A percentile compares a stretch with the other conserved stretches of the same genome.
phyloP scores from a whole-genome alignment of 2,113 vertebrate genomes.

The Entomyzon cyanotis region DNA sequence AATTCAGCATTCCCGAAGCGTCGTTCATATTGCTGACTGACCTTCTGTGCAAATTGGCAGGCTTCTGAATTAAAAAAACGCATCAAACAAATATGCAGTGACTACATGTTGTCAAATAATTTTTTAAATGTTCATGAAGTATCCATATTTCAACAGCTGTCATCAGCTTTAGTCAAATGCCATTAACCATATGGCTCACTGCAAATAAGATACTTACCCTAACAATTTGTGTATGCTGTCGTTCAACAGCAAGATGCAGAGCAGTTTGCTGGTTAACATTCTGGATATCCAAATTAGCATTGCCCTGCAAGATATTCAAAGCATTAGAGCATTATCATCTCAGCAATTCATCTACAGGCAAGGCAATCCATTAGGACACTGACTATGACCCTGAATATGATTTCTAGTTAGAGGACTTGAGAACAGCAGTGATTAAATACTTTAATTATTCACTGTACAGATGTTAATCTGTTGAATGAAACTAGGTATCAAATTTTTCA shows the following conservation, averaged over 20 bases:
- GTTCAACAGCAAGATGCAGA: conserved; percentile 94
- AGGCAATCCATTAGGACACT: background rate
- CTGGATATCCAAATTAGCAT: conserved; percentile 96
- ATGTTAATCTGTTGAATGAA: background rate
- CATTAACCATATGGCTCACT: background rate
- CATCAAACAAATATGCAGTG: background rate
- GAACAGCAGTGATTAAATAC: background rate
- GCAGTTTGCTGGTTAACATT: conserved; percentile 98
- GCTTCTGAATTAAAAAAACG: background rate
- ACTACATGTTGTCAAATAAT: background rate
- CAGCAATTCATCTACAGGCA: background rate
- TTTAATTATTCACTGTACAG: background rate
- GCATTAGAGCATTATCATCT: background rate
- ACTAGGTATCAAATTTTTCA: background rate
- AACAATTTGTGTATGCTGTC: conserved; percentile 98
- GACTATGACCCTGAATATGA: background rate
- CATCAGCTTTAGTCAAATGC: background rate
- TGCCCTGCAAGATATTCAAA: conserved; percentile 81
- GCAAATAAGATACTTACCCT: conserved; percentile 79
- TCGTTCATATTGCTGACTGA: background rate
- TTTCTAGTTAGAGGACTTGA: background rate
- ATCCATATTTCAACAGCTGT: background rate
- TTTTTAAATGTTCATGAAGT: background rate
- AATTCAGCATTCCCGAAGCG: background rate
- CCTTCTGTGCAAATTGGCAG: background rate